Percentiles rank a stretch among this genome's conserved stretches.
phyloP scores from a whole-genome alignment of 2,888 invertebrate species.

The Cataglyphis livida region DNA sequence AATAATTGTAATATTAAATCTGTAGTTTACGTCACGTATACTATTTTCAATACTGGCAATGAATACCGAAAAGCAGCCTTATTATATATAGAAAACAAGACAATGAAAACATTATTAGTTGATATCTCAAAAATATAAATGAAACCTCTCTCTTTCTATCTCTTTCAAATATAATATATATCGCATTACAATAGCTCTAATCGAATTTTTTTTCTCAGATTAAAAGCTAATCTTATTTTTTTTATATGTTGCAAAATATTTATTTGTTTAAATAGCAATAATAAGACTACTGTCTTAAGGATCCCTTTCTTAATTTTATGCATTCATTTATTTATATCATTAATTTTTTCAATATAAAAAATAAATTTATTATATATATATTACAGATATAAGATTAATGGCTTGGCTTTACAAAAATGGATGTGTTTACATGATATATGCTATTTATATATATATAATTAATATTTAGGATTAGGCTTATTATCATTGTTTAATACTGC shows the following conservation, averaged over 20 bases:
- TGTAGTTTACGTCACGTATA: no score
- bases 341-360: not conserved
- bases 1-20: not conserved
- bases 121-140: not conserved
- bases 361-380: not conserved
- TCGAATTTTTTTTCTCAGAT: not conserved
- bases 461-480: constrained; percentile 60
- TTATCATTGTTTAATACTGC: constrained; percentile 1
- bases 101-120: not conserved
- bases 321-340: not conserved
- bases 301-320: not conserved
- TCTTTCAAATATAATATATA: not conserved
- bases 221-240: not conserved
- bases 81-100: not conserved
- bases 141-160: not conserved
- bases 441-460: not conserved
- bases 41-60: no score
- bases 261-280: not conserved
- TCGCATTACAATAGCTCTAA: not conserved
- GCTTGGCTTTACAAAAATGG: not conserved
- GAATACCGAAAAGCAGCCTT: not conserved
- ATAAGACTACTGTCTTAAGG: not conserved
- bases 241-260: not conserved
- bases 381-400: not conserved
- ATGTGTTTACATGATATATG: not conserved